Percentiles rank a stretch among this genome's conserved stretches.
Conservation (phyloP, 2,888 invertebrate genomes). For the Penaeus monodon region DNA sequence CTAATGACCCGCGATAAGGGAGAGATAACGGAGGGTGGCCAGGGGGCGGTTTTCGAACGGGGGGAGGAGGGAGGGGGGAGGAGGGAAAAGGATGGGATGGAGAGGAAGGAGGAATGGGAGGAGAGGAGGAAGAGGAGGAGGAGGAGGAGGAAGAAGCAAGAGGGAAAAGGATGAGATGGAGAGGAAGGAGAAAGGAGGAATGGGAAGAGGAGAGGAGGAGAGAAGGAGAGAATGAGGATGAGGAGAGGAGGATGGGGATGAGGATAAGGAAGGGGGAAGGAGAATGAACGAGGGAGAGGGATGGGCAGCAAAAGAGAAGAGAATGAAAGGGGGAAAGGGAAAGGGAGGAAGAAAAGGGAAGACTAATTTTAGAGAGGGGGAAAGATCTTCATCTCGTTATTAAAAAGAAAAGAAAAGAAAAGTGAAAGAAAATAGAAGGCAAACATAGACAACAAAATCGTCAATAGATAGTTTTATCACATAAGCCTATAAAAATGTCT, state of each 20-base stretch:
- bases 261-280: background rate
- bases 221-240: background rate
- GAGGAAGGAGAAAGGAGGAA: background rate
- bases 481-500: no score
- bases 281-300: no score
- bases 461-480: no score
- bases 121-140: background rate
- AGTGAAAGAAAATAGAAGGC: background rate
- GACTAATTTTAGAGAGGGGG: no score
- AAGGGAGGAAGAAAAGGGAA: background rate
- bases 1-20: constrained; percentile 49
- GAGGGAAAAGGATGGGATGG: background rate
- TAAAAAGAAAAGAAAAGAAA: no score
- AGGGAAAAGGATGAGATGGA: background rate
- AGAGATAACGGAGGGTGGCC: no score
- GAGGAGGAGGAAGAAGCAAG: background rate
- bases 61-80: background rate
- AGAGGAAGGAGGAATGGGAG: background rate
- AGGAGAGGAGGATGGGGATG: no score
- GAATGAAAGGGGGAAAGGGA: no score
- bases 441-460: no score
- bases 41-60: constrained; percentile 15
- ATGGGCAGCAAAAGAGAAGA: no score
- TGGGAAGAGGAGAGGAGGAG: background rate
- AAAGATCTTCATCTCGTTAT: no score